These are phyloP conservation scores for Meloidogyne exigua DNA, from an alignment of 1,140 invertebrate species.

Conservation along the genomic window DNA sequence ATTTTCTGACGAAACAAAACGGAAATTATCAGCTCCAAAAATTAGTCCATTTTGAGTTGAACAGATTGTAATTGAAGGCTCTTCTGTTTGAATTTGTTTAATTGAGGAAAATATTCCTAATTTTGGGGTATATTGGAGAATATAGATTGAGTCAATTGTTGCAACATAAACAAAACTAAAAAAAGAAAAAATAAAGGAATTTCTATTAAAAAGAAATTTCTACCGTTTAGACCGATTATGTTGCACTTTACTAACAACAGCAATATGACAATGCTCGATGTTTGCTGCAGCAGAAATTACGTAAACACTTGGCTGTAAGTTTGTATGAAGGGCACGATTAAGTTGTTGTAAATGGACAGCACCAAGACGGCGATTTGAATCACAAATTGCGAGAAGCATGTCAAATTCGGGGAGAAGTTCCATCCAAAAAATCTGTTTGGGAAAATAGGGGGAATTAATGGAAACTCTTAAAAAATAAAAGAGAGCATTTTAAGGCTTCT, in stretches of 20 bases:
- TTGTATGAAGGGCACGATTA: slow-evolving; percentile 22
- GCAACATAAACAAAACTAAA: slow-evolving; percentile 38
- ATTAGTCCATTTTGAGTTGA: slow-evolving; percentile 35
- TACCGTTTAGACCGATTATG: slow-evolving; percentile 32
- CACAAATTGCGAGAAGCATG: slow-evolving; percentile 41
- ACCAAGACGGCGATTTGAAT: slow-evolving; percentile 14
- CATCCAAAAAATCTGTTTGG: slow-evolving; percentile 31
- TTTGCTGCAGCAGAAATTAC: slow-evolving; percentile 33
- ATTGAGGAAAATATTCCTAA: slow-evolving; percentile 29
- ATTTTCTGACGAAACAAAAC: slow-evolving; percentile 27
- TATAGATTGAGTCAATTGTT: slow-evolving; percentile 36
- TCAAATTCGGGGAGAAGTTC: slow-evolving; percentile 35
- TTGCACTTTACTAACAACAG: slow-evolving; percentile 42
- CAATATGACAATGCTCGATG: slow-evolving; percentile 39
- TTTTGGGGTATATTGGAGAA: slow-evolving; percentile 36
- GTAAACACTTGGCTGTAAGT: slow-evolving; percentile 19
- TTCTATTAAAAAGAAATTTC: background rate
- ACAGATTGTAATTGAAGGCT: slow-evolving; percentile 36
- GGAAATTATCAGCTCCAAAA: slow-evolving; percentile 40
- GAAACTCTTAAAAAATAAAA: background rate
- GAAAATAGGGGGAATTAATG: no score
- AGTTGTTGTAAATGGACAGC: slow-evolving; percentile 41
- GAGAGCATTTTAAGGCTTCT: no score
- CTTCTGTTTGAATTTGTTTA: slow-evolving; percentile 34
- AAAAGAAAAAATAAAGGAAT: slow-evolving; percentile 11